These are phyloP conservation scores for Trypoxylus dichotomus DNA, from an alignment of 1,140 invertebrate species.

Conservation along the genomic window DNA sequence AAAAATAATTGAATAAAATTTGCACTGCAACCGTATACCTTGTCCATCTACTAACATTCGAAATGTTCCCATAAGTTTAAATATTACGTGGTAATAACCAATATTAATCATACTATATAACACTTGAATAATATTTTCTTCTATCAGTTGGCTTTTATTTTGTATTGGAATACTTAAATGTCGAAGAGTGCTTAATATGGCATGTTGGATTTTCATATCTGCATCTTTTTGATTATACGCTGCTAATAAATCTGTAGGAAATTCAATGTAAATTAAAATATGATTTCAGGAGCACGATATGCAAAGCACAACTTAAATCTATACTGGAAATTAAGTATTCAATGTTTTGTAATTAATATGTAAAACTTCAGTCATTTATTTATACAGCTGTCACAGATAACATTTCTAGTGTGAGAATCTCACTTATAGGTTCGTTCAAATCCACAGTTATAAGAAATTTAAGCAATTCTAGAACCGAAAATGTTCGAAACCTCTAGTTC, in stretches of 20 bases:
- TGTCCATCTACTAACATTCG: conserved; percentile 84
- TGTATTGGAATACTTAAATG: conserved; percentile 79
- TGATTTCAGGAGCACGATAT: neutral
- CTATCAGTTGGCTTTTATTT: conserved; percentile 75
- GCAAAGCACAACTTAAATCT: too few relatives aligned
- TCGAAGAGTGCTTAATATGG: conserved; percentile 75
- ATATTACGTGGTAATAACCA: conserved; percentile 78
- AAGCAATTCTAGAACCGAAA: too few relatives aligned
- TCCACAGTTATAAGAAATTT: too few relatives aligned
- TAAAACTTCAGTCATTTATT: too few relatives aligned
- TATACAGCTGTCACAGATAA: too few relatives aligned
- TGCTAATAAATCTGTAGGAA: conserved; percentile 41
- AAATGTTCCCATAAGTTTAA: conserved; percentile 83
- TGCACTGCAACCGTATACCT: conserved; percentile 51
- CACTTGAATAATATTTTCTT: conserved; percentile 72
- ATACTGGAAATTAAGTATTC: too few relatives aligned
- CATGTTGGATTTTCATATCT: conserved; percentile 80
- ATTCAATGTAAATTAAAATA: neutral
- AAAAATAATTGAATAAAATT: neutral
- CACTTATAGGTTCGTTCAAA: too few relatives aligned
- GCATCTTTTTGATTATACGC: conserved; percentile 42
- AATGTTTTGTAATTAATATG: too few relatives aligned
- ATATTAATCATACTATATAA: conserved; percentile 73
- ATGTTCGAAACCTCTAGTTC: too few relatives aligned
- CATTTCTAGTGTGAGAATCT: too few relatives aligned